Evolutionary conservation across 1,140 invertebrate genomes (phyloP), one percentile per base, ranked within the genome.

Genomic region (Philotrypesis tridentata): DNA sequence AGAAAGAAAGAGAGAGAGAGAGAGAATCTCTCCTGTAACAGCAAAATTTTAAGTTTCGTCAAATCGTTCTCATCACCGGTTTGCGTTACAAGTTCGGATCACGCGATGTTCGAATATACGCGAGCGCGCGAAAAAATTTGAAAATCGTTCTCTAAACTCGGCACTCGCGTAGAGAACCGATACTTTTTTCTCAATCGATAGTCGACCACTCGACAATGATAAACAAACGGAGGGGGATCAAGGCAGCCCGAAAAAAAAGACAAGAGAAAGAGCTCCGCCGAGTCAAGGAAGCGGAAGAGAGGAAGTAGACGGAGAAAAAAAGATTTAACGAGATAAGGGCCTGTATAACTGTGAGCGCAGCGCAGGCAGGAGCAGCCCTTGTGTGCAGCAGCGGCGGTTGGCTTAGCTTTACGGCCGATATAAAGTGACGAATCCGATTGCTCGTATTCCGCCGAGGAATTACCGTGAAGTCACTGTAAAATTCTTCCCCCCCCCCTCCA

Each of bases 391-490:
- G 74, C 55, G 12, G n/a, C 9, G 48, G 74, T 80, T 67, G 70
- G 79, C 79, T 80, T 74, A 80, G 37, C 12, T 82, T 82, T 78
- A 82, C 80, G 74, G 75, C n/a, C 74, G 61, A 82, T 73, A 82
- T 82, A 82, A 82, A 82, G 33, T 67, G 68, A 78, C 68, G 68
- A 67, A 82, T 82, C 73, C 29, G 65, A 82, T 82, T 82, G 73
- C 80, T 82, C 67, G 80, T 82, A 82, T 82, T 78, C 48, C 68
- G 29, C 33, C n/a, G 33, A 78, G 68, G 65, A 71, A 82, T 76
- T 82, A 76, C 80, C 65, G 68, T 76, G 80, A 76, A 82, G 73
- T 77, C 80, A 82, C 73, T 82, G 80, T 82, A 82, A 76, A 81
- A 82, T 77, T 82, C 73, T 43, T 11, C 80, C 25, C n/a, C 37